Base-by-base conservation (phyloP, 64 coral and sea anemone species). In the Montipora capricornis region DNA sequence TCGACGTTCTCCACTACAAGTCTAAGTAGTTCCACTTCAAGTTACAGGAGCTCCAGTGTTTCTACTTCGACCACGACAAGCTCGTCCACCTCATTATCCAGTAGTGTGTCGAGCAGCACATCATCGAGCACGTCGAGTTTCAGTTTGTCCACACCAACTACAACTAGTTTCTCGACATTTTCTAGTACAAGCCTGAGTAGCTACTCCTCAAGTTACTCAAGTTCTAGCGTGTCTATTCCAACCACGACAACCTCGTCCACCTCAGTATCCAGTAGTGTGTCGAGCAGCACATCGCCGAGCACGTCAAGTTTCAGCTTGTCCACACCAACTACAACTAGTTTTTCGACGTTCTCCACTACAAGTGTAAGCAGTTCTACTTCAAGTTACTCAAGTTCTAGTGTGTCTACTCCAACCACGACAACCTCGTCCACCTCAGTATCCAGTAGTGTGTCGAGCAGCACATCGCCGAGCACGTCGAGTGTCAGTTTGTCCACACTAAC, bases 141-240 rank as follows among this genome's bases (percentile, higher is more conserved):
- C 6, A 93, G 46, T 44, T 78, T 88, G 68, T 87, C 82, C 19
- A 78, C 83, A 19, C 71, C 90, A 78, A 95, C 90, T 46, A 96
- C 74, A 15, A 88, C 75, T 44, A 62, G 81, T 4, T 81, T 45
- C 8, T 8, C 81, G 5, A 26, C 89, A 9, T 14, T 46, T 16
- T 82, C 88, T 29, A 89, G 68, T 51, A 47, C 57, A 0, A 88
- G 83, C 47, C 20, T 10, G 10, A 90, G 88, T 12, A 68, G 46
- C 0, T 62, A 52, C 5, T 84, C 61, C 3, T 87, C 76, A 73
- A 49, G 8, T 11, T 73, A 66, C 20, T 11, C 44, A 17, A 74
- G 49, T 29, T 44, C 89, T 6, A 68, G 78, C 3, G 78, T 70
- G 10, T 78, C 46, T 16, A 80, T 78, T 13, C 69, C 89, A 69